phyloP scores from a whole-genome alignment of 2,113 vertebrate genomes.

The Rhinichthys klamathensis region DNA sequence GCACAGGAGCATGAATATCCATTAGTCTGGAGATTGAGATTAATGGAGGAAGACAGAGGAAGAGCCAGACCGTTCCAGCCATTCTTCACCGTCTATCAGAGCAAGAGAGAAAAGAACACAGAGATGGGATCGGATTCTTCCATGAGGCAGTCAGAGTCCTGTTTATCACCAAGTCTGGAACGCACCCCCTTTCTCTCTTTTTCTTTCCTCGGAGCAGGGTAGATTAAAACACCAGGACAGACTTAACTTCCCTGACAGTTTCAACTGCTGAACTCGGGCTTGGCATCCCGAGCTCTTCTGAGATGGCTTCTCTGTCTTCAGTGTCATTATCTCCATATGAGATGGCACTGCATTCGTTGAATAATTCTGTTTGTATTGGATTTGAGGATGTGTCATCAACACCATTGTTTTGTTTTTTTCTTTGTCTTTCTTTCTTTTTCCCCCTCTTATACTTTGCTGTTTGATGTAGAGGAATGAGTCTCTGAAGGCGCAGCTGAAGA shows the following conservation, averaged over 20 bases:
- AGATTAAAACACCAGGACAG: slow-evolving; percentile 77
- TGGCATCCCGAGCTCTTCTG: slow-evolving; percentile 72
- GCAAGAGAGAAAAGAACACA: slow-evolving; percentile 23
- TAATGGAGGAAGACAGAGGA: slow-evolving; percentile 70
- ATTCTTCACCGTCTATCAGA: slow-evolving; percentile 60
- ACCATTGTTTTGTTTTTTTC: slow-evolving; percentile 69
- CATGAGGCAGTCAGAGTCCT: slow-evolving; percentile 36
- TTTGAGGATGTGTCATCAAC: slow-evolving; percentile 75
- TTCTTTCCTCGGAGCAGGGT: slow-evolving; percentile 49
- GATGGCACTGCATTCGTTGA: slow-evolving; percentile 72
- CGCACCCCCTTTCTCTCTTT: slow-evolving; percentile 23
- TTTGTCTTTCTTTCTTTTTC: slow-evolving; percentile 39
- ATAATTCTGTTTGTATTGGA: slow-evolving; percentile 81
- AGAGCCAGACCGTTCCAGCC: slow-evolving; percentile 54
- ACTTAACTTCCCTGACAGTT: slow-evolving; percentile 73
- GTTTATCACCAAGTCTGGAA: slow-evolving; percentile 46
- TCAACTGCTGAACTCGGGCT: slow-evolving; percentile 71
- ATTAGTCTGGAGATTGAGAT: slow-evolving; percentile 75
- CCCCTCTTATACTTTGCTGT: slow-evolving; percentile 60
- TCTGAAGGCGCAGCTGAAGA: slow-evolving; percentile 66
- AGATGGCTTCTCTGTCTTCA: slow-evolving; percentile 72
- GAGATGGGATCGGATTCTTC: slow-evolving; percentile 49
- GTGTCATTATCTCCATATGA: slow-evolving; percentile 75
- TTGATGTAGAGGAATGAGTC: slow-evolving; percentile 76
- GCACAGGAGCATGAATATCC: slow-evolving; percentile 75